Base-by-base conservation (phyloP, 1,140 invertebrate species). In the Nymphalis io region DNA sequence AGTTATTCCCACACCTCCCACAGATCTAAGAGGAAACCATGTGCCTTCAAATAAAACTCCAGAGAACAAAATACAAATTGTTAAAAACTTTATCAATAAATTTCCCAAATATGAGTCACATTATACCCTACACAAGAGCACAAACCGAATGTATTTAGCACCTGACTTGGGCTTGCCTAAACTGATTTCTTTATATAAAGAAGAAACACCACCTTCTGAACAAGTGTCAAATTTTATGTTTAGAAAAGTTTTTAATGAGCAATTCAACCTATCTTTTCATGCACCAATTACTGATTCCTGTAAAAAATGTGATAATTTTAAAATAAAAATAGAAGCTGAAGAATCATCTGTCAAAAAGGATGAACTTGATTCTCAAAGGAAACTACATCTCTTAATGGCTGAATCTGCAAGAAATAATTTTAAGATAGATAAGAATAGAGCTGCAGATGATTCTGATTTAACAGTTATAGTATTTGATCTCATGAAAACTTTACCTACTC, bases 101-200 rank as follows among this genome's bases (percentile, higher is more conserved):
- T 73, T 68, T 73, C 71, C 66, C 6, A 57, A 60, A 44, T 67
- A 68, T 55, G 46, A 60, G 21, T 61, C 58, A 18, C 66, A 68
- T 18, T 68, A 61, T 44, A 60, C 33, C 13, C 42, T 8, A 60
- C 58, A 61, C 38, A 60, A 68, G 38, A 68, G 58, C 53, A 42
- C 58, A 61, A 23, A 55, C 0, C 23, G 58, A 27, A 40, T 21
- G 48, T 68, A 60, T 27, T 42, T 68, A 18, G 27, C 58, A 18
- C 58, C 66, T 42, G 38, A 68, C 38, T 68, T 60, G 27, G 38
- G 33, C 42, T 42, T 60, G 13, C 16, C 27, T 46, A 68, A 33
- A 68, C 16, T 60, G 66, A 38, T 46, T 68, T 21, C 44, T 16
- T 27, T 57, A 40, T 68, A 60, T 16, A 68, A 60, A 60, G 23